These are phyloP conservation scores for Acropternis orthonyx DNA, from an alignment of 2,797 vertebrate species.

Conservation along the genomic window DNA sequence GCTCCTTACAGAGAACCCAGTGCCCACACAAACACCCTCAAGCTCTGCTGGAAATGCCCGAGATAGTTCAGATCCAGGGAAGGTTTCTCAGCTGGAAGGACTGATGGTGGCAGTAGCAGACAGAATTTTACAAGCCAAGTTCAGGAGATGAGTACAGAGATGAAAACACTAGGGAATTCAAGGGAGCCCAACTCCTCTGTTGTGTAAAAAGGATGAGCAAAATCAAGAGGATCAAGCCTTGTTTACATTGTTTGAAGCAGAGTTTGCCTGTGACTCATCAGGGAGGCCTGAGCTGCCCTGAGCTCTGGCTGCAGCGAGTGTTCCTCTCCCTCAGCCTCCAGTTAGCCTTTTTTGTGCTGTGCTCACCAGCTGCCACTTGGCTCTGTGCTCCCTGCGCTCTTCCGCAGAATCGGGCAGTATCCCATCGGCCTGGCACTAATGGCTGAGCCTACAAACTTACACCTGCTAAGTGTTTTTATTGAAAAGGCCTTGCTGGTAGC, in stretches of 20 bases:
- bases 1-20: neutral
- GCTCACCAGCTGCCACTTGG: neutral
- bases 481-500: neutral
- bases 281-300: neutral
- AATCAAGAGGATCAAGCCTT: neutral
- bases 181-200: neutral
- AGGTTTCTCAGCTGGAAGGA: neutral
- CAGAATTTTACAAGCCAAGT: neutral
- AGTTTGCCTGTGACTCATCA: neutral
- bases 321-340: neutral
- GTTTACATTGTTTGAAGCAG: neutral
- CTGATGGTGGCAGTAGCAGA: constrained; percentile 44
- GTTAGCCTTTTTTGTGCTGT: neutral
- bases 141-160: neutral
- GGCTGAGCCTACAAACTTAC: neutral
- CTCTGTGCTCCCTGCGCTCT: neutral
- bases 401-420: accelerated
- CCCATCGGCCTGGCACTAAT: neutral
- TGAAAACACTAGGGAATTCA: neutral
- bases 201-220: neutral
- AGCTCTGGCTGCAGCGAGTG: accelerated
- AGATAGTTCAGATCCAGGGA: neutral
- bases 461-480: neutral
- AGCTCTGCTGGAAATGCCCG: neutral
- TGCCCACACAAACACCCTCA: neutral